A percentile compares a stretch with the other conserved stretches of the same genome.
Conservation (phyloP, 2,888 invertebrate genomes). For the Orthosia cruda region DNA sequence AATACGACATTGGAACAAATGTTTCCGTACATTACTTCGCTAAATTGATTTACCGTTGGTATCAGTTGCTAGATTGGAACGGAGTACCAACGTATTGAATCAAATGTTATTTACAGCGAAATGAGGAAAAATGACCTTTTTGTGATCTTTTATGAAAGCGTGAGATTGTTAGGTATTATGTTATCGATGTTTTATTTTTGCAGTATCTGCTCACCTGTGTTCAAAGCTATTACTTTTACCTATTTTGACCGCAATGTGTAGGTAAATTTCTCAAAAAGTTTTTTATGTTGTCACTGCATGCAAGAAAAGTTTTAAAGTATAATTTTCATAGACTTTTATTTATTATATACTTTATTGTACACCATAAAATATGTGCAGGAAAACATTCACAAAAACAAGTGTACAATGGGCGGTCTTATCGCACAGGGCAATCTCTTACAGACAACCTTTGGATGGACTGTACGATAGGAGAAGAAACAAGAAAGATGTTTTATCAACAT, state of each 20-base stretch:
- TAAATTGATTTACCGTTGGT: constrained; percentile 73
- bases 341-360: no score
- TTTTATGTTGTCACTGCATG: no score
- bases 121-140: constrained; percentile 38
- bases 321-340: no score
- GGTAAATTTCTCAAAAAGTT: not conserved
- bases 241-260: no score
- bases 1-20: constrained; percentile 78
- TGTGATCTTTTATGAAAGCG: constrained; percentile 37
- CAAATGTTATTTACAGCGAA: constrained; percentile 62
- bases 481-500: no score
- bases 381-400: no score
- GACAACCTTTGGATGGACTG: no score
- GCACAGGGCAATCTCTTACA: no score
- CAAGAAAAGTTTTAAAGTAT: no score
- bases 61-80: constrained; percentile 66
- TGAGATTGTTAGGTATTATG: constrained; percentile 18
- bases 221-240: not conserved
- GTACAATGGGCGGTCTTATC: no score
- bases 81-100: constrained; percentile 65
- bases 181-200: constrained; percentile 14
- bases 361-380: no score
- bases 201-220: not conserved
- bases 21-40: constrained; percentile 75
- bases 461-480: no score